Evolutionary conservation across 2,797 vertebrate genomes (phyloP).

Genomic region (Labeo calbasu): DNA sequence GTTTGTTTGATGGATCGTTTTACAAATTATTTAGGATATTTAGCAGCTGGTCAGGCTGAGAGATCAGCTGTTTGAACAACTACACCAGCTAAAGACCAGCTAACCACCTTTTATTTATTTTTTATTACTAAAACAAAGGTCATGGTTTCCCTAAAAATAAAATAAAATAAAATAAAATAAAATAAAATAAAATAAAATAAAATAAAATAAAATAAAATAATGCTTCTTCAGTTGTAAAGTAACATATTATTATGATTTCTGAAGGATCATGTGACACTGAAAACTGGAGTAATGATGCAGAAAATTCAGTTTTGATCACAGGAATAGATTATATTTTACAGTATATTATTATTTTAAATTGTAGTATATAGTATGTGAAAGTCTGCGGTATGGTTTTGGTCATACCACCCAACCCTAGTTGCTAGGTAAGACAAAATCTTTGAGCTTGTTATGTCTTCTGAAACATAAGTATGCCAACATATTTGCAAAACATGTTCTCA

Average conservation of each 20-base stretch:
- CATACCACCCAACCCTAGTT: neutral
- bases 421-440: constrained; percentile 16
- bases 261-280: neutral
- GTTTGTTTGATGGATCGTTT: too few species aligned
- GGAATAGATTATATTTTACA: neutral
- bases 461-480: constrained; percentile 16
- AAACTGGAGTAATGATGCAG: neutral
- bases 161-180: neutral
- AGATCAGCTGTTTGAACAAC: too few species aligned
- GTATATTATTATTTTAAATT: neutral
- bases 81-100: too few species aligned
- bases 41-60: too few species aligned
- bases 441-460: neutral
- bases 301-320: neutral
- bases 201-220: too few species aligned
- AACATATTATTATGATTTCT: neutral
- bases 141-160: neutral
- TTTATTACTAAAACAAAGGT: neutral
- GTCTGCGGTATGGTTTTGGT: neutral
- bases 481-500: constrained; percentile 32
- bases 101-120: too few species aligned
- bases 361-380: neutral
- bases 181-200: neutral
- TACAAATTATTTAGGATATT: too few species aligned
- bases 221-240: neutral